A percentile compares a stretch with the other conserved stretches of the same genome.
Conservation (phyloP, 2,113 vertebrate species). For the Gobiocypris rarus region DNA sequence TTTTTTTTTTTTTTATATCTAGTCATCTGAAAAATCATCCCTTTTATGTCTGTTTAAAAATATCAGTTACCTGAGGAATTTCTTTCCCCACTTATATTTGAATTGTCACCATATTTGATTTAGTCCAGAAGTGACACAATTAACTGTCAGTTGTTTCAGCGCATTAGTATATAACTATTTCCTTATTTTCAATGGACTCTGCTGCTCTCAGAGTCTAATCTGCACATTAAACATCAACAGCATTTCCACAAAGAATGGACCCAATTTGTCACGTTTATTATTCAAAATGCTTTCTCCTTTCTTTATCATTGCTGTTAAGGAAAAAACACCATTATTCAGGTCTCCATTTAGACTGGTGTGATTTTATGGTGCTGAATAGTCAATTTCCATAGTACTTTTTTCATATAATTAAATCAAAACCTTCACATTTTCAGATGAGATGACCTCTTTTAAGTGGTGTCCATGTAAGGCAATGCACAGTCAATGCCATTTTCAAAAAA, state of each 20-base stretch:
- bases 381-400: neutral
- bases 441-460: no score
- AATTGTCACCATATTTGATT: slow-evolving; percentile 4
- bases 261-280: neutral
- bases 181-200: neutral
- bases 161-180: slow-evolving; percentile 16
- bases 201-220: neutral
- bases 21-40: slow-evolving; percentile 31
- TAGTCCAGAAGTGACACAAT: slow-evolving; percentile 19
- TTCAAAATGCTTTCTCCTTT: neutral
- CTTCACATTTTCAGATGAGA: no score
- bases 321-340: neutral
- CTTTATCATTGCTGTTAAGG: slow-evolving; percentile 11
- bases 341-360: slow-evolving; percentile 19
- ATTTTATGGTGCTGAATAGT: slow-evolving; percentile 26
- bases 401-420: neutral
- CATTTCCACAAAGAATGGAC: slow-evolving; percentile 15
- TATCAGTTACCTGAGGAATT: slow-evolving; percentile 18
- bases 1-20: slow-evolving; percentile 47
- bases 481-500: slow-evolving; percentile 25
- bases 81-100: slow-evolving; percentile 23
- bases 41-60: slow-evolving; percentile 9
- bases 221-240: slow-evolving; percentile 31
- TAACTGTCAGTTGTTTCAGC: slow-evolving; percentile 7
- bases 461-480: neutral